These are phyloP conservation scores for Thecocarcelia acutangulata DNA, from an alignment of 2,888 invertebrate genomes.

Conservation along the genomic window DNA sequence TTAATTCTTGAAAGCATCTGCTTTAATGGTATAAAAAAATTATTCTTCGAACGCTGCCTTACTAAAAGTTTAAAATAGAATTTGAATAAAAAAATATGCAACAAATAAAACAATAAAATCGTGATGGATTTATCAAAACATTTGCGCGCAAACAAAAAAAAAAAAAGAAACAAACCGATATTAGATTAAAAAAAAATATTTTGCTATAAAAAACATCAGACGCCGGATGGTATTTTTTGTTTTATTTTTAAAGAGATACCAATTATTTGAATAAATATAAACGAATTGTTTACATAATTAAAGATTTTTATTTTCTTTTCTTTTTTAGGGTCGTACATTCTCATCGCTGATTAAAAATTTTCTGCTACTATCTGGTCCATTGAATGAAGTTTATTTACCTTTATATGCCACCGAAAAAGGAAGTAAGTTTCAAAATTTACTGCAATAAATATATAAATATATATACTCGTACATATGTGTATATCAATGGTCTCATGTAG, in stretches of 20 bases:
- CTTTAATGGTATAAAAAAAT: neutral
- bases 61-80: slow-evolving; percentile 26
- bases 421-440: slow-evolving; percentile 77
- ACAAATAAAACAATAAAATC: slow-evolving; percentile 42
- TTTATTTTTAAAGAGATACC: slow-evolving; percentile 19
- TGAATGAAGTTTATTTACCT: slow-evolving; percentile 87
- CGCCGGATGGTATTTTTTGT: slow-evolving; percentile 20
- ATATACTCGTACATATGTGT: neutral
- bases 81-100: slow-evolving; percentile 17
- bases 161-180: slow-evolving; percentile 11
- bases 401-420: slow-evolving; percentile 88
- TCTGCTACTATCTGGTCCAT: slow-evolving; percentile 83
- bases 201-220: slow-evolving; percentile 12
- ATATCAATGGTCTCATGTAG: no score
- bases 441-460: slow-evolving; percentile 7
- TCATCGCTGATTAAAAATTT: slow-evolving; percentile 88
- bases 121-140: slow-evolving; percentile 62
- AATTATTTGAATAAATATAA: slow-evolving; percentile 25
- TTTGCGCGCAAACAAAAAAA: slow-evolving; percentile 15
- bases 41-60: neutral
- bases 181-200: slow-evolving; percentile 9
- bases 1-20: slow-evolving; percentile 21
- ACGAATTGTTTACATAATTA: slow-evolving; percentile 12
- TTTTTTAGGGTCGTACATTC: slow-evolving; percentile 89
- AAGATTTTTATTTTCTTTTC: slow-evolving; percentile 20